Evolutionary conservation across 2,888 invertebrate genomes (phyloP), one percentile per base, ranked within the genome.

Genomic region (Automeris io): DNA sequence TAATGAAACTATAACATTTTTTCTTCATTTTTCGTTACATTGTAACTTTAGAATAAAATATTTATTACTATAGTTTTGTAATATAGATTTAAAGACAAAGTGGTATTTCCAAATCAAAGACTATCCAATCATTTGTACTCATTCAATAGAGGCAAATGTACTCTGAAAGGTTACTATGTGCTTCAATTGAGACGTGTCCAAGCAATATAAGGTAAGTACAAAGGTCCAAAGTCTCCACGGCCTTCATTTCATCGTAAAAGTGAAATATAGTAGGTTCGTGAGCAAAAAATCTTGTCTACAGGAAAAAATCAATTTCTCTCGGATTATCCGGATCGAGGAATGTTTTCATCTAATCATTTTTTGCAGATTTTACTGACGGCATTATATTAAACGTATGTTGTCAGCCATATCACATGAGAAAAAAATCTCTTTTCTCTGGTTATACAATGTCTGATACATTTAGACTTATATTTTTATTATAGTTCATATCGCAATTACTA

Each of bases 281-380:
- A 7, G 35, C 9, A 24, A 24, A 11, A 11, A 3, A 16, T 19
- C 13, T 23, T 34, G 16, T 34, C 22, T 24, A 11, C 18, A n/a
- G 18, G 24, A 21, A 34, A 18, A 23, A 24, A 34, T 16, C 34
- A 24, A 16, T 22, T 34, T 34, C 12, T 24, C 24, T 18, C 24
- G 35, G 35, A 35, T 35, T 35, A 35, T 24, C 24, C 24, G 24
- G 18, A 11, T 18, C 35, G 24, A 18, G 24, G 24, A 18, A 18
- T 26, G 19, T 19, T 19, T 19, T 26, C 7, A 18, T 25, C 18
- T 9, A 18, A 26, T 26, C 19, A 19, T 12, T 26, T 13, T 13
- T 25, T 25, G 25, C 8, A 11, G 8, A 13, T 26, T n/a, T n/a
- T n/a, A n/a, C n/a, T n/a, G n/a, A n/a, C n/a, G n/a, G n/a, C n/a